Evolutionary conservation across 2,888 invertebrate genomes (phyloP), one percentile per base, ranked within the genome.

Genomic region (Diadegma fenestrale): DNA sequence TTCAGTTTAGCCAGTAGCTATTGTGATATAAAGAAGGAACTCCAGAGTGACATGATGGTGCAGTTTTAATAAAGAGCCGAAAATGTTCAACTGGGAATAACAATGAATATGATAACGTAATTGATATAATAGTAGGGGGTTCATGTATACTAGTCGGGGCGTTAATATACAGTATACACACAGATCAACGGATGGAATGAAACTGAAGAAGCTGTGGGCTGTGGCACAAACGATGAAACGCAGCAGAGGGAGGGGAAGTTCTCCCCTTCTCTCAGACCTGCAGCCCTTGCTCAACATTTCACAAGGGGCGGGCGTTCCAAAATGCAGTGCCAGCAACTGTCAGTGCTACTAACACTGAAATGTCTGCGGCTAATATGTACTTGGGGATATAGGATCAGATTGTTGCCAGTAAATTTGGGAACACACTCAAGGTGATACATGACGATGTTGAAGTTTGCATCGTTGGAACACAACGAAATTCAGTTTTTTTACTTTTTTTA

Each of bases 351-450:
- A n/a, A 66, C 66, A 66, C n/a, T 41, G 41, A 66, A 66, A 66
- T 41, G 41, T 66, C 66, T 66, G 66, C 66, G 66, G 66, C n/a
- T 66, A 66, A 66, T 66, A 66, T 66, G 66, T 66, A 66, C 66
- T 66, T 41, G 66, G 19, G 41, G n/a, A 66, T 66, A 41, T 41
- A 66, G 41, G 66, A 66, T 66, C n/a, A n/a, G n/a, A 66, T 37
- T 66, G 66, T 66, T 66, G 66, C 66, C 66, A 66, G 66, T 66
- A 19, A 66, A 66, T 66, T 66, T 66, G 66, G 41, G 66, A 66
- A 66, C 41, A 66, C 66, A 66, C 41, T 66, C 66, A 66, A 66
- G 66, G 66, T n/a, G n/a, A n/a, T n/a, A n/a, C n/a, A n/a, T n/a
- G n/a, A n/a, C n/a, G n/a, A n/a, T n/a, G n/a, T n/a, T n/a, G n/a